A percentile compares a stretch with the other conserved stretches of the same genome.
phyloP scores from a whole-genome alignment of 2,888 invertebrate species.

The Chrysotoxum bicinctum region DNA sequence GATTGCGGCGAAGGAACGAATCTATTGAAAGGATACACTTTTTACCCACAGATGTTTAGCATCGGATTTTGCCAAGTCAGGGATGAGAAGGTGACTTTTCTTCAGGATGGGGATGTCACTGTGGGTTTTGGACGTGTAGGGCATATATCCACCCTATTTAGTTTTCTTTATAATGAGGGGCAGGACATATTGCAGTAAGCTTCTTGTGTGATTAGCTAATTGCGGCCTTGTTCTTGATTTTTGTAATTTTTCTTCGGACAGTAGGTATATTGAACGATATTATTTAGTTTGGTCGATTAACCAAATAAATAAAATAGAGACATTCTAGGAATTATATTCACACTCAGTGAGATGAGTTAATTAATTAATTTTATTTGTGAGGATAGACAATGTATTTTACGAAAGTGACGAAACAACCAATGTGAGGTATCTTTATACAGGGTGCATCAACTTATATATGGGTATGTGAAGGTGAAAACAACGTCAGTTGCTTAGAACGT shows the following conservation, averaged over 20 bases:
- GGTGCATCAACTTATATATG: too few relatives aligned
- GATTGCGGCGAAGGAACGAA: constrained; percentile 39
- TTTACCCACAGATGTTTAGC: constrained; percentile 3
- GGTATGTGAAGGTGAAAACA: too few relatives aligned
- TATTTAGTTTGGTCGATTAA: constrained; percentile 3
- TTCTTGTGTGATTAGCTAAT: constrained; percentile 60
- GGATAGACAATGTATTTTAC: too few relatives aligned
- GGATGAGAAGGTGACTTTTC: neutral
- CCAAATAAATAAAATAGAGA: neutral
- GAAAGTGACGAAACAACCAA: neutral
- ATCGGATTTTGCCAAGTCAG: constrained; percentile 29
- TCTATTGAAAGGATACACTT: constrained; percentile 1
- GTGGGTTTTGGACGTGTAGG: neutral
- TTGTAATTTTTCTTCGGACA: constrained; percentile 47
- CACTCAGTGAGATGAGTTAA: neutral
- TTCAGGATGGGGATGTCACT: neutral
- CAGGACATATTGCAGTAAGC: constrained; percentile 46
- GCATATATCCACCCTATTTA: neutral
- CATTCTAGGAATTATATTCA: neutral
- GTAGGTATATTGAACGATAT: neutral
- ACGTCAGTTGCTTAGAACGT: too few relatives aligned
- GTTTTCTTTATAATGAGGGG: neutral
- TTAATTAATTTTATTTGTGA: neutral
- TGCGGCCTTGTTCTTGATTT: constrained; percentile 46
- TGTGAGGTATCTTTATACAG: neutral